These are phyloP conservation scores for Natator depressus DNA, from an alignment of 2,113 vertebrate species.

Conservation along the genomic window DNA sequence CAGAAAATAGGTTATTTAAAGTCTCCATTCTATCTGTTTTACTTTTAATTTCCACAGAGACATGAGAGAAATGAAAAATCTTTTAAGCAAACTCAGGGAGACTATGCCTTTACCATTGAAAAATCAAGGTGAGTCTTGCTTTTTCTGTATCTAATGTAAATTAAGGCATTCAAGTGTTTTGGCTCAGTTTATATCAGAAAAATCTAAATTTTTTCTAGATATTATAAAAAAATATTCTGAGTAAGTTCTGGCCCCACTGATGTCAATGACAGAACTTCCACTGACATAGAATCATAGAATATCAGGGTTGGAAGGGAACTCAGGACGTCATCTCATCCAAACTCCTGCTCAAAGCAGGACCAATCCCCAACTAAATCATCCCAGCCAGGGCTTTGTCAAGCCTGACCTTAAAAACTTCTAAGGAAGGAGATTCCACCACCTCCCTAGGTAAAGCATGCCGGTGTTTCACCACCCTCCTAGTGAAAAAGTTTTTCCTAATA, in stretches of 20 bases:
- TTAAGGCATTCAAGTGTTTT: neutral
- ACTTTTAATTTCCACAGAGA: conserved; percentile 84
- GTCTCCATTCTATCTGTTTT: conserved; percentile 9
- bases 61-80: conserved; percentile 99
- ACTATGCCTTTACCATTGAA: conserved; percentile 99
- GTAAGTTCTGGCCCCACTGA: neutral
- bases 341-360: too few relatives aligned
- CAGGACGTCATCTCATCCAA: too few relatives aligned
- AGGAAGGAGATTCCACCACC: too few relatives aligned
- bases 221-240: neutral
- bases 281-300: neutral
- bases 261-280: neutral
- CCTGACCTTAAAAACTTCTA: too few relatives aligned
- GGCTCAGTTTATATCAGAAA: neutral
- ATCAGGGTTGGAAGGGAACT: too few relatives aligned
- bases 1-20: neutral
- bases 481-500: too few relatives aligned
- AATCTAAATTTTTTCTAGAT: neutral
- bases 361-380: too few relatives aligned
- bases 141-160: conserved; percentile 17
- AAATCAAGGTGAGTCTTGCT: conserved; percentile 91
- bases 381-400: too few relatives aligned
- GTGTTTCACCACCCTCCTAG: too few relatives aligned
- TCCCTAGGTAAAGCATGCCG: too few relatives aligned
- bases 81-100: conserved; percentile 99